Evolutionary conservation across 1,140 invertebrate genomes (phyloP).

Genomic region (Drosophila rhopaloa): DNA sequence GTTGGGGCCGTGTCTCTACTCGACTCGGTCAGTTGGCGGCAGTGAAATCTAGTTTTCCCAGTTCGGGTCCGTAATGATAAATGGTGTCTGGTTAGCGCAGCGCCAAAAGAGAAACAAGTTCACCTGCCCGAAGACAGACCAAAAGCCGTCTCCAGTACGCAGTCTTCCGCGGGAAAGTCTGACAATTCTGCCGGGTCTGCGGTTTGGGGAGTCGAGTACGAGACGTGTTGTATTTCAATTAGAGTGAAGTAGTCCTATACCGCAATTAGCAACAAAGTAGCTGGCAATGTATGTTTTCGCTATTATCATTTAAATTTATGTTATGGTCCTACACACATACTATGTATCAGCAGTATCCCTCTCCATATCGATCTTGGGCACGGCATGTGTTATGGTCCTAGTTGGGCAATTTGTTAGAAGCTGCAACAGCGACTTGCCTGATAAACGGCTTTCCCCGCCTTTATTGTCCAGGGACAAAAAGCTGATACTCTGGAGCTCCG

Average conservation of each 20-base stretch:
- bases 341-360: conserved; percentile 35
- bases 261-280: conserved; percentile 77
- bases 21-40: conserved; percentile 47
- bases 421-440: neutral
- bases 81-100: conserved; percentile 75
- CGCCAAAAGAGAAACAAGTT: conserved; percentile 78
- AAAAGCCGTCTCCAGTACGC: conserved; percentile 9
- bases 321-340: conserved; percentile 54
- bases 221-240: conserved; percentile 74
- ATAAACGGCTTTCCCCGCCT: conserved; percentile 15
- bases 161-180: conserved; percentile 13
- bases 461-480: conserved; percentile 43
- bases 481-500: conserved; percentile 9
- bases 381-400: conserved; percentile 27
- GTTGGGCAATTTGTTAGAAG: conserved; percentile 50
- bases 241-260: conserved; percentile 71
- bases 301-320: conserved; percentile 81
- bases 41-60: conserved; percentile 72
- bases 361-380: neutral
- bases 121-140: conserved; percentile 40
- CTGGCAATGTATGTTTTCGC: conserved; percentile 75
- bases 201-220: neutral
- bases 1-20: conserved; percentile 26
- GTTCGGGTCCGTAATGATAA: conserved; percentile 65
- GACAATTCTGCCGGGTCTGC: neutral